Evolutionary conservation across 1,140 invertebrate species (phyloP).

Genomic region (Camponotus floridanus): DNA sequence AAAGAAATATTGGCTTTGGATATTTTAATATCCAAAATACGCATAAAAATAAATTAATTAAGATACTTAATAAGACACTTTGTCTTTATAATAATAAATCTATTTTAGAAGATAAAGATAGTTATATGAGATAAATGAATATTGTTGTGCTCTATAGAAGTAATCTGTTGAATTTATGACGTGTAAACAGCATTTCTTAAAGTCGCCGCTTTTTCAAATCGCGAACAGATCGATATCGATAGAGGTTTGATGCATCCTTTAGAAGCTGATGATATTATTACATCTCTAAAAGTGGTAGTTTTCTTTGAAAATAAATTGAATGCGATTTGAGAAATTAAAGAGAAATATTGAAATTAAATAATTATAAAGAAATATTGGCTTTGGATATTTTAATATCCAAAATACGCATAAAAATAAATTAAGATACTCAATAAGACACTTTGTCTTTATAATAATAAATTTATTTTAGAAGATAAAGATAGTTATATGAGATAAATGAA

Average conservation of each 20-base stretch:
- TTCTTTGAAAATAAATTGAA: not conserved
- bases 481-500: not conserved
- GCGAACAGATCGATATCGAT: not conserved
- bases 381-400: not conserved
- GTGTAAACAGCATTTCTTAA: too few relatives aligned
- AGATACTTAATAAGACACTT: not conserved
- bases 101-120: slow-evolving; percentile 1
- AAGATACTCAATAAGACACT: not conserved
- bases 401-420: not conserved
- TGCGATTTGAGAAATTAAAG: not conserved
- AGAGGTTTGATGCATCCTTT: not conserved
- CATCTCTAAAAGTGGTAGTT: not conserved
- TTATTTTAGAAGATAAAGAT: not conserved
- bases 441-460: not conserved
- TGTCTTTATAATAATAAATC: not conserved
- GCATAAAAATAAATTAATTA: not conserved
- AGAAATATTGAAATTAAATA: not conserved
- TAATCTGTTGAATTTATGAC: slow-evolving; percentile 6
- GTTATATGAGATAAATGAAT: not conserved
- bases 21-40: not conserved
- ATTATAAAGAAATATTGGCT: not conserved
- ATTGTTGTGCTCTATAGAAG: not conserved
- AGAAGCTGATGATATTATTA: not conserved
- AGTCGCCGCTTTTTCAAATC: slow-evolving; percentile 83
- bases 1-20: not conserved